Percentiles rank a stretch among this genome's conserved stretches.
These are phyloP conservation scores for Oegoconia quadripuncta DNA, from an alignment of 2,888 invertebrate species.

Conservation along the genomic window DNA sequence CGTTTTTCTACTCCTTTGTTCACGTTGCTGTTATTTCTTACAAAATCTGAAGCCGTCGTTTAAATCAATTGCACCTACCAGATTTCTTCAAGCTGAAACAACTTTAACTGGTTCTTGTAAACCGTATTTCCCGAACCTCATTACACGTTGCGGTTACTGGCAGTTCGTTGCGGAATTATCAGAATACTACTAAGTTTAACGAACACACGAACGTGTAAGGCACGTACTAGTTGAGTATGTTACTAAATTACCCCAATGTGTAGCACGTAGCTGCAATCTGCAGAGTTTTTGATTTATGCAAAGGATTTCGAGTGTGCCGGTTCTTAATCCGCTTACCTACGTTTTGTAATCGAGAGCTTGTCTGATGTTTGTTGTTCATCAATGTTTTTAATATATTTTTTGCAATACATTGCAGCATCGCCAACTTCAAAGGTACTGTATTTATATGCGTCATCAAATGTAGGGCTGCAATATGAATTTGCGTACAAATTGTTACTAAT, in stretches of 20 bases:
- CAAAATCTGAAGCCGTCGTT: no score
- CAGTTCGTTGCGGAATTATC: slow-evolving; percentile 22
- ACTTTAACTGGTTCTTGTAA: background rate
- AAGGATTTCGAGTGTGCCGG: slow-evolving; percentile 12
- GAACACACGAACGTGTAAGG: slow-evolving; percentile 3
- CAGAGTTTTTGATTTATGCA: slow-evolving; percentile 45
- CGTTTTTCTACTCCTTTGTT: no score
- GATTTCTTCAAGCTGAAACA: no score
- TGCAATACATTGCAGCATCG: no score
- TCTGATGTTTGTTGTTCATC: background rate
- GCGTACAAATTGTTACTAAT: no score
- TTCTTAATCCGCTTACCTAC: slow-evolving; percentile 12
- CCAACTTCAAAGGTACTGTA: no score
- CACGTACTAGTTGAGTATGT: slow-evolving; percentile 32
- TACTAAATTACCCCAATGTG: slow-evolving; percentile 33
- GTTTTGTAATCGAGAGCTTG: slow-evolving; percentile 4
- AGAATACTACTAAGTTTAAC: slow-evolving; percentile 32
- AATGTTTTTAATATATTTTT: no score
- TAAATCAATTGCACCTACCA: no score
- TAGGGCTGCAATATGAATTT: no score
- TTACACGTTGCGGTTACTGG: slow-evolving; percentile 9
- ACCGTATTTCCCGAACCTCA: slow-evolving; percentile 10
- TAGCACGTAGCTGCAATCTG: slow-evolving; percentile 39
- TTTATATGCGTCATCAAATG: no score
- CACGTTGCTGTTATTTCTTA: no score